These are phyloP conservation scores for Ephialtes manifestator DNA, from an alignment of 2,888 invertebrate genomes.

Conservation along the genomic window DNA sequence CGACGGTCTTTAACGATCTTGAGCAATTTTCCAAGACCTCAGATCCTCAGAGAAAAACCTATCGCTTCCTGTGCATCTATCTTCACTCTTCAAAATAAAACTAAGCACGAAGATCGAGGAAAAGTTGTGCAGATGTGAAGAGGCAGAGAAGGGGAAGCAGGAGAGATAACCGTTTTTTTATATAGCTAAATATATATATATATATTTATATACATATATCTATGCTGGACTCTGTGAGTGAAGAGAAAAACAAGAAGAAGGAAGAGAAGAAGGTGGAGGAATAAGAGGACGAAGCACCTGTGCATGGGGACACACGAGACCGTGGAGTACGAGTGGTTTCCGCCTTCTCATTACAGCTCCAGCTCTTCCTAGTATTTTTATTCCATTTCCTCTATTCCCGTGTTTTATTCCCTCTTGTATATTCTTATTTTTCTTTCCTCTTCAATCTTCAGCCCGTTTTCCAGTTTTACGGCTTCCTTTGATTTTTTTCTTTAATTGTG, in stretches of 20 bases:
- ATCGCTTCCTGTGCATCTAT: constrained; percentile 25
- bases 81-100: background rate
- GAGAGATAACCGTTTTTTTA: constrained; percentile 55
- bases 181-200: background rate
- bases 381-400: constrained; percentile 54
- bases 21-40: constrained; percentile 27
- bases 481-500: background rate
- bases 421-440: constrained; percentile 6
- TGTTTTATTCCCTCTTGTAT: constrained; percentile 39
- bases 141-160: background rate
- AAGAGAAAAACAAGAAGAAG: constrained; percentile 41
- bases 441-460: background rate
- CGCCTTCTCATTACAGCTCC: constrained; percentile 66
- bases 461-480: background rate
- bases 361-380: constrained; percentile 52
- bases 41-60: constrained; percentile 24
- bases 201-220: constrained; percentile 6
- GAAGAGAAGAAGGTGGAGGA: constrained; percentile 19
- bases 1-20: constrained; percentile 7
- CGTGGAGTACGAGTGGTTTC: constrained; percentile 64
- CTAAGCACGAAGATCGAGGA: constrained; percentile 16
- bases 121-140: constrained; percentile 33
- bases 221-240: constrained; percentile 25
- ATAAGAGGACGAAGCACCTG: constrained; percentile 63
- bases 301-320: constrained; percentile 62